Evolutionary conservation across 1,140 invertebrate species (phyloP).

Genomic region (Harpegnathos saltator): DNA sequence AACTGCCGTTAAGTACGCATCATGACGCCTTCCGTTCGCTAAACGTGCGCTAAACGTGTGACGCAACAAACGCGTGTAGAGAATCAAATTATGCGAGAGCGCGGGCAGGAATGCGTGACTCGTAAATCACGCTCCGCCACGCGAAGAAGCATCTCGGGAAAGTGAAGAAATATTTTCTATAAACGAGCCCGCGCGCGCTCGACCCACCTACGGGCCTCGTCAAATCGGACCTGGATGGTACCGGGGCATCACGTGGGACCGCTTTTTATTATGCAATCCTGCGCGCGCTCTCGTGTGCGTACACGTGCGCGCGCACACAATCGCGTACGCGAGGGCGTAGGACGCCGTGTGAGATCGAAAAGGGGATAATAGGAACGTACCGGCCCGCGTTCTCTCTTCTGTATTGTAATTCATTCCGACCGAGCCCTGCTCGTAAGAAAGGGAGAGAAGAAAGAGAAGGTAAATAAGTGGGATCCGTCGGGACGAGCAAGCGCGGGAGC

Average conservation of each 20-base stretch:
- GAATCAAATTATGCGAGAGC: constrained; percentile 50
- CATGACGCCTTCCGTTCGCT: constrained; percentile 30
- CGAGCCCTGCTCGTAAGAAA: not conserved
- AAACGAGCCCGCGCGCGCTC: constrained; percentile 20
- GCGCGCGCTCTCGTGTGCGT: not conserved
- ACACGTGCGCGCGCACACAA: not conserved
- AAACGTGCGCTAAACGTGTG: not conserved
- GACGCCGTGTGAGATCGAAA: constrained; percentile 6
- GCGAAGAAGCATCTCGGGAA: constrained; percentile 20
- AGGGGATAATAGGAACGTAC: constrained; percentile 24
- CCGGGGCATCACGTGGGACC: constrained; percentile 18
- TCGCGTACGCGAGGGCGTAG: not conserved
- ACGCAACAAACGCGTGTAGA: constrained; percentile 27
- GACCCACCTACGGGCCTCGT: not conserved
- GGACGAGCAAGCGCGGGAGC: not conserved
- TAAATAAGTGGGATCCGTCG: constrained; percentile 4
- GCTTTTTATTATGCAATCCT: constrained; percentile 45
- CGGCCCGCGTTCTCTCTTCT: not conserved
- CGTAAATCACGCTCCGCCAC: constrained; percentile 54
- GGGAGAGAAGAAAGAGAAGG: not conserved
- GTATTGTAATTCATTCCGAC: constrained; percentile 4
- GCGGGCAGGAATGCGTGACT: constrained; percentile 38
- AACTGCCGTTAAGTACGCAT: not conserved
- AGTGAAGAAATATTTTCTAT: constrained; percentile 40
- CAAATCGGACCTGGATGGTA: not conserved